Percentiles rank a stretch among this genome's conserved stretches.
Conservation (phyloP, 2,797 vertebrate genomes). For the Macropus fuliginosus region DNA sequence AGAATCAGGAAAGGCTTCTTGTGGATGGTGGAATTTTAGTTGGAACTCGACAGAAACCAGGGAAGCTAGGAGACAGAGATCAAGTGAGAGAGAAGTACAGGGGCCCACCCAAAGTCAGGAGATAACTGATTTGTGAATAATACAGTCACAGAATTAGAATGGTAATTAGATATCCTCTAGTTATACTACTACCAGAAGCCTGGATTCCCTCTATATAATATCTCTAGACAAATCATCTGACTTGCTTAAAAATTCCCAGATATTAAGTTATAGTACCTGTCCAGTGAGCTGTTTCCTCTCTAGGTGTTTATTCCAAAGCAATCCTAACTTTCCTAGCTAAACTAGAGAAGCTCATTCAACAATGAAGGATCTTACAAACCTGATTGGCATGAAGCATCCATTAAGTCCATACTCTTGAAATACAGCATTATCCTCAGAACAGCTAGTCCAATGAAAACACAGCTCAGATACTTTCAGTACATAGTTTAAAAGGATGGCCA, state of each 20-base stretch:
- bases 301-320: background rate
- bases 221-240: background rate
- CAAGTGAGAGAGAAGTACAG: background rate
- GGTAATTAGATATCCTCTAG: background rate
- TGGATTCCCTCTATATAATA: background rate
- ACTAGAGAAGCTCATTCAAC: no score
- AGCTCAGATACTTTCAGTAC: constrained; percentile 25
- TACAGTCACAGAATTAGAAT: background rate
- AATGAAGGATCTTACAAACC: background rate
- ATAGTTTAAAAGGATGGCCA: constrained; percentile 47
- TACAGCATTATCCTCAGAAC: constrained; percentile 25
- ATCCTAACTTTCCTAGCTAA: no score
- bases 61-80: no score
- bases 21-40: background rate
- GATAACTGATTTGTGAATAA: background rate
- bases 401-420: constrained; percentile 51
- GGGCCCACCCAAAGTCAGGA: background rate
- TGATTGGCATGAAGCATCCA: background rate
- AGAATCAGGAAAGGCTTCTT: background rate
- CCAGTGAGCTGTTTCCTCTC: background rate
- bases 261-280: background rate
- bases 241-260: background rate
- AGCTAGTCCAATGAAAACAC: constrained; percentile 33
- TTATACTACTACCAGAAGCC: background rate
- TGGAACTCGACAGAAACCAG: no score